Conservation (phyloP, 2,888 invertebrate species). For the Metellina segmentata region DNA sequence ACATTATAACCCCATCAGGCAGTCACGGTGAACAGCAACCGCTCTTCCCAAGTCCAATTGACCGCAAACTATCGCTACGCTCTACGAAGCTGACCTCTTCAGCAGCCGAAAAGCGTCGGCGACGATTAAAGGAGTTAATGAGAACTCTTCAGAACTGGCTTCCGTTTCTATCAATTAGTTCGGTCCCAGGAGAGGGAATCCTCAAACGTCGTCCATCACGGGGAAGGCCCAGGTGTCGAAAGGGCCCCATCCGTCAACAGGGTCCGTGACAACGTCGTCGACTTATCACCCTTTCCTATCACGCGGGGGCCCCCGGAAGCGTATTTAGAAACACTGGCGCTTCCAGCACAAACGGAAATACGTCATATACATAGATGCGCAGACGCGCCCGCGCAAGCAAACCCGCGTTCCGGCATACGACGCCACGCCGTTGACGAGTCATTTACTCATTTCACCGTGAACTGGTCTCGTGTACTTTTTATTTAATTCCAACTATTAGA, state of each 20-base stretch:
- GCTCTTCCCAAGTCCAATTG: neutral
- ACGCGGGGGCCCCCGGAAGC: neutral
- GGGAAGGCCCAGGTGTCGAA: slow-evolving; percentile 53
- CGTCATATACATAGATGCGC: too few relatives aligned
- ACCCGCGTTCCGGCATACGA: too few relatives aligned
- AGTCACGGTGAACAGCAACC: neutral
- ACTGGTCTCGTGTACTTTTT: too few relatives aligned
- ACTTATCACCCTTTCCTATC: slow-evolving; percentile 13
- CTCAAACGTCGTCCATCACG: slow-evolving; percentile 51
- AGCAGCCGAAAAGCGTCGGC: neutral
- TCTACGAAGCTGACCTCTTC: neutral
- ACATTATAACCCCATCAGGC: neutral
- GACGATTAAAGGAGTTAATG: slow-evolving; percentile 55
- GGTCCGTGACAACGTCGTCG: slow-evolving; percentile 19
- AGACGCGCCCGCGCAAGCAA: too few relatives aligned
- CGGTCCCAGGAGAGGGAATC: neutral
- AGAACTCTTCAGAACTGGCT: slow-evolving; percentile 46
- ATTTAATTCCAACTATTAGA: too few relatives aligned
- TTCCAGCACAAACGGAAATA: too few relatives aligned
- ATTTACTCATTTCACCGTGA: too few relatives aligned
- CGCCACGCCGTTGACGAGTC: too few relatives aligned
- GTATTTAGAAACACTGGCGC: too few relatives aligned
- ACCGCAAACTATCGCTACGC: neutral
- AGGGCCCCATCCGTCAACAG: slow-evolving; percentile 46
- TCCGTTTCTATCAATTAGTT: slow-evolving; percentile 66